Evolutionary conservation across 2,797 vertebrate species (phyloP).

Genomic region (Gadopsis bispinosus): DNA sequence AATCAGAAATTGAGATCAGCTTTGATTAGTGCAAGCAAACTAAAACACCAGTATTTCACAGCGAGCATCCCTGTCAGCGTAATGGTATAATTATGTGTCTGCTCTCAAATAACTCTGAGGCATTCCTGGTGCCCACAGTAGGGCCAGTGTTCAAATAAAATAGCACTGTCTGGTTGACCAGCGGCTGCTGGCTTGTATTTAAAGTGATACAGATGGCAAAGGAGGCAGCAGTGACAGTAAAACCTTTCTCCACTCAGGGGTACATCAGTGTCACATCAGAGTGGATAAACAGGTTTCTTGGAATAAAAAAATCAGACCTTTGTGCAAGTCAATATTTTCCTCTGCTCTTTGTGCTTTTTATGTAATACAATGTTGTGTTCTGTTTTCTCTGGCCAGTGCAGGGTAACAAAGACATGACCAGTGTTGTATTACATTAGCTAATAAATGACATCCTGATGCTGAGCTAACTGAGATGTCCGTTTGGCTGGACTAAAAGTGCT

Average conservation of each 20-base stretch:
- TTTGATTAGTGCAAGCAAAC: slow-evolving; percentile 68
- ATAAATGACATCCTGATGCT: slow-evolving; percentile 66
- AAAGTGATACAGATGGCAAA: slow-evolving; percentile 66
- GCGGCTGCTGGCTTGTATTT: slow-evolving; percentile 63
- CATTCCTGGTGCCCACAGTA: slow-evolving; percentile 74
- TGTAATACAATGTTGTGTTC: slow-evolving; percentile 34
- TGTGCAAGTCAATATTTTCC: slow-evolving; percentile 43
- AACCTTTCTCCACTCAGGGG: slow-evolving; percentile 54
- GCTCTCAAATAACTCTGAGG: slow-evolving; percentile 78
- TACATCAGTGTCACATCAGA: slow-evolving; percentile 50
- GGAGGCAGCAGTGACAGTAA: slow-evolving; percentile 56
- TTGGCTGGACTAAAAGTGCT: slow-evolving; percentile 14
- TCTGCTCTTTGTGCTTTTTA: slow-evolving; percentile 22
- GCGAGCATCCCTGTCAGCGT: slow-evolving; percentile 66
- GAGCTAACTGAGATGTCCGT: slow-evolving; percentile 35
- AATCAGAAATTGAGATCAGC: slow-evolving; percentile 60
- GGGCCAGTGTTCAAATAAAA: slow-evolving; percentile 72
- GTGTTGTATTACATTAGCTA: slow-evolving; percentile 55
- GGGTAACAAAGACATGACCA: slow-evolving; percentile 30
- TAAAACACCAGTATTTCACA: slow-evolving; percentile 65
- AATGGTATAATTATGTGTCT: slow-evolving; percentile 79
- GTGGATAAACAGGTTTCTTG: slow-evolving; percentile 62
- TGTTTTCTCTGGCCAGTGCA: slow-evolving; percentile 35
- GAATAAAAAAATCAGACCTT: slow-evolving; percentile 45
- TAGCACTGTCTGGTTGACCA: slow-evolving; percentile 74